Percentiles rank a stretch among this genome's conserved stretches.
Evolutionary conservation across 2,888 invertebrate species (phyloP).

Genomic region (Hyppa rectilinea): DNA sequence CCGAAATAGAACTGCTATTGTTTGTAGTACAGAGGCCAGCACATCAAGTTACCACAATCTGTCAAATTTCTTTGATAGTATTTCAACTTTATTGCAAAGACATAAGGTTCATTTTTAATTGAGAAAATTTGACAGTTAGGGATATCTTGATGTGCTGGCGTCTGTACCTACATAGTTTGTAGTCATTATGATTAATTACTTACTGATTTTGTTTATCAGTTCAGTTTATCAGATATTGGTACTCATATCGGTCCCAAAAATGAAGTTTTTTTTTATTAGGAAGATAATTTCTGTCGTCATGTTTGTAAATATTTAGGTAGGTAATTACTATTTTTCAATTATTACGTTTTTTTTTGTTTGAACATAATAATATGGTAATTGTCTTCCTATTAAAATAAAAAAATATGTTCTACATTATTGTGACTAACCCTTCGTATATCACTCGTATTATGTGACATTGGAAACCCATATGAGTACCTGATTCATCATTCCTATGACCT

Average conservation of each 20-base stretch:
- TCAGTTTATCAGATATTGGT: conserved; percentile 23
- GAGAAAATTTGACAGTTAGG: no score
- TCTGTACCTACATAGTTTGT: no score
- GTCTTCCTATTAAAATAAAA: conserved; percentile 26
- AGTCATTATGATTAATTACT: conserved; percentile 32
- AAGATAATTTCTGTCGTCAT: conserved; percentile 17
- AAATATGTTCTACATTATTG: conserved; percentile 1
- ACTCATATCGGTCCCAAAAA: conserved; percentile 20
- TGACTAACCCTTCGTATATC: conserved; percentile 38
- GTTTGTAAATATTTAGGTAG: conserved; percentile 29
- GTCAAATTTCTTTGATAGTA: no score
- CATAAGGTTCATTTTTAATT: no score
- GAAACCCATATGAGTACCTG: conserved; percentile 4
- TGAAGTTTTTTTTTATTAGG: conserved; percentile 1
- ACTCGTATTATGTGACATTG: conserved; percentile 11
- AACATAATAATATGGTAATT: not conserved
- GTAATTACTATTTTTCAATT: conserved; percentile 1
- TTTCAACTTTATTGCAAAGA: no score
- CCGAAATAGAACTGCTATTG: conserved; percentile 73
- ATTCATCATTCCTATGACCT: conserved; percentile 39
- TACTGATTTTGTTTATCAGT: conserved; percentile 11
- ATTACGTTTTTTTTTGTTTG: not conserved
- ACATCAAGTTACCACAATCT: no score
- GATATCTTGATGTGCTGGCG: no score
- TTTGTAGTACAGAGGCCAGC: conserved; percentile 50